Evolutionary conservation across 2,888 invertebrate species (phyloP), one percentile per base, ranked within the genome.

Genomic region (Camponotus fellah): DNA sequence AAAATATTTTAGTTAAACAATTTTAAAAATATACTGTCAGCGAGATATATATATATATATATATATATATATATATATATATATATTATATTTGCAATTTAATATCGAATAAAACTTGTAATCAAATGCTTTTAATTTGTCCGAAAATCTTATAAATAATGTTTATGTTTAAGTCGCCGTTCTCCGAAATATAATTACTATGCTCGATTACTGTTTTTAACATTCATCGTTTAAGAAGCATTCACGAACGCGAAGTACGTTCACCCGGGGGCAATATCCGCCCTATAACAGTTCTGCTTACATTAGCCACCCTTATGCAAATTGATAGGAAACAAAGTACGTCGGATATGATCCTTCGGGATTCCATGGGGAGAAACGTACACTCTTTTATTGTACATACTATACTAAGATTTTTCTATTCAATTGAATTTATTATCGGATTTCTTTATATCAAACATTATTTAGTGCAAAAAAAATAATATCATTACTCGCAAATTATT

Each of bases 251-350:
- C 84, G 84, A 82, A 66, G 85, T 86, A 88, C 82, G 82, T 82
- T 82, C 68, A 82, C 77, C 87, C 87, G 81, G 65, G 72, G 84
- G 89, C 69, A 75, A 81, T 80, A 86, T 64, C 84, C 86, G 71
- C 85, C 88, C 87, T 85, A 84, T 83, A 85, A 79, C 85, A 84
- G 83, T 88, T 88, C 86, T 85, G 90, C 88, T 90, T 90, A 90
- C 88, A 90, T 90, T 90, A 89, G 85, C 90, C 88, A 87, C 90
- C 91, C 88, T 91, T 90, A 91, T 89, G 91, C 91, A 91, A 91
- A 91, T 91, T 87, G 87, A 90, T 88, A 88, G 86, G 89, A 91
- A 91, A 91, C 91, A 90, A 91, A 90, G 90, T 89, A 84, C 88
- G 74, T 64, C 84, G 84, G 69, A 82, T 84, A 85, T 82, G 90